These are phyloP conservation scores for Ormia ochracea DNA, from an alignment of 2,888 invertebrate genomes.

Conservation along the genomic window DNA sequence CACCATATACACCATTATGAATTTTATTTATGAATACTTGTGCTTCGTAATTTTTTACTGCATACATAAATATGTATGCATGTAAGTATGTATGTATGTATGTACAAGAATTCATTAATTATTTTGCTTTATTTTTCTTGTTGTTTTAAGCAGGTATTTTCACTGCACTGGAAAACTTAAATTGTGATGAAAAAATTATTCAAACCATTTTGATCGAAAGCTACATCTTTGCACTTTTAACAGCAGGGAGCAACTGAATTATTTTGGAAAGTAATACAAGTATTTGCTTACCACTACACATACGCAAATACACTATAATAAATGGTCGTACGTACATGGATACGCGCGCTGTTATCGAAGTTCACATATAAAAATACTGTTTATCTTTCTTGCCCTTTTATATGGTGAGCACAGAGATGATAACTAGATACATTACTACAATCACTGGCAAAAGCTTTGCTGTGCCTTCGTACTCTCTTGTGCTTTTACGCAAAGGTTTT, in stretches of 20 bases:
- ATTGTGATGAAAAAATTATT: slow-evolving; percentile 22
- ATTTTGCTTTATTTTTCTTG: neutral
- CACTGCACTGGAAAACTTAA: slow-evolving; percentile 35
- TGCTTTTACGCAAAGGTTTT: slow-evolving; percentile 22
- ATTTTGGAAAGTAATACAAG: slow-evolving; percentile 40
- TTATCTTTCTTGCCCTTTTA: slow-evolving; percentile 3
- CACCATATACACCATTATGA: no score
- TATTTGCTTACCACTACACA: slow-evolving; percentile 35
- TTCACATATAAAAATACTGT: neutral
- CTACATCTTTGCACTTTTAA: slow-evolving; percentile 54
- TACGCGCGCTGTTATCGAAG: no score
- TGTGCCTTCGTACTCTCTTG: slow-evolving; percentile 11
- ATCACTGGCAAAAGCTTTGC: slow-evolving; percentile 31
- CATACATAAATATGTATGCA: no score
- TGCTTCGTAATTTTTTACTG: no score
- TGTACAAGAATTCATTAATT: neutral
- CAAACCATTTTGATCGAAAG: slow-evolving; percentile 1
- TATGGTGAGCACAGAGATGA: neutral
- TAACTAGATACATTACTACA: slow-evolving; percentile 14
- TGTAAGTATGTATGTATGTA: neutral
- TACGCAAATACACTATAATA: neutral
- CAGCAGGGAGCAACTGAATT: slow-evolving; percentile 54
- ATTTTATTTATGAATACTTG: no score
- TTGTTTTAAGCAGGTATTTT: slow-evolving; percentile 23
- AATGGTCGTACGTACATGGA: neutral